These are phyloP conservation scores for Lordiphosa mommai DNA, from an alignment of 1,140 invertebrate genomes.

Conservation along the genomic window DNA sequence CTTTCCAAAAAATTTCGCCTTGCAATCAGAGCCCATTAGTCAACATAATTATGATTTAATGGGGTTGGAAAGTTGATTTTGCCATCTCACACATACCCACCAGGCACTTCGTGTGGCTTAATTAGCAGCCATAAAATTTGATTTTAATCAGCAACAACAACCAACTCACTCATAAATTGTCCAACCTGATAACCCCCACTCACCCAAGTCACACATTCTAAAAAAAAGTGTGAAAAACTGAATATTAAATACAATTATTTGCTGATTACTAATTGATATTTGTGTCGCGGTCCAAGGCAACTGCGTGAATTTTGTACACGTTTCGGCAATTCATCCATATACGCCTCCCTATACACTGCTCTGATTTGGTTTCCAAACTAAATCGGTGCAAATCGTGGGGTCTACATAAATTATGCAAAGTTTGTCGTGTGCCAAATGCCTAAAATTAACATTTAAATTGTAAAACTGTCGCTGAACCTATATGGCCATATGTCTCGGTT, in stretches of 20 bases:
- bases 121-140: slow-evolving; percentile 38
- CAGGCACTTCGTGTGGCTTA: slow-evolving; percentile 29
- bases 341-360: slow-evolving; percentile 20
- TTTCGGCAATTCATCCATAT: slow-evolving; percentile 13
- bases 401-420: slow-evolving; percentile 62
- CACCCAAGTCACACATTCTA: slow-evolving; percentile 3
- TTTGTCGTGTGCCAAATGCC: slow-evolving; percentile 69
- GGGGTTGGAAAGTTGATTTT: slow-evolving; percentile 35
- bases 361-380: slow-evolving; percentile 51
- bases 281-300: slow-evolving; percentile 12
- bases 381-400: slow-evolving; percentile 14
- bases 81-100: slow-evolving; percentile 1
- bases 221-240: slow-evolving; percentile 40
- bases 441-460: slow-evolving; percentile 69
- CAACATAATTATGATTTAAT: slow-evolving; percentile 60
- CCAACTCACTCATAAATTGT: slow-evolving; percentile 22
- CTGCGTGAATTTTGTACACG: slow-evolving; percentile 8
- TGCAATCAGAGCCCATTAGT: slow-evolving; percentile 55
- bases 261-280: slow-evolving; percentile 51
- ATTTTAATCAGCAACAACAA: slow-evolving; percentile 31
- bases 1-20: slow-evolving; percentile 36
- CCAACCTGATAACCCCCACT: slow-evolving; percentile 3
- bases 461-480: slow-evolving; percentile 54
- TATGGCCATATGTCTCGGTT: not conserved
- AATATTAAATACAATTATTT: slow-evolving; percentile 50